A percentile compares a stretch with the other conserved stretches of the same genome.
Conservation (phyloP, 2,113 vertebrate genomes). For the Gobius niger region DNA sequence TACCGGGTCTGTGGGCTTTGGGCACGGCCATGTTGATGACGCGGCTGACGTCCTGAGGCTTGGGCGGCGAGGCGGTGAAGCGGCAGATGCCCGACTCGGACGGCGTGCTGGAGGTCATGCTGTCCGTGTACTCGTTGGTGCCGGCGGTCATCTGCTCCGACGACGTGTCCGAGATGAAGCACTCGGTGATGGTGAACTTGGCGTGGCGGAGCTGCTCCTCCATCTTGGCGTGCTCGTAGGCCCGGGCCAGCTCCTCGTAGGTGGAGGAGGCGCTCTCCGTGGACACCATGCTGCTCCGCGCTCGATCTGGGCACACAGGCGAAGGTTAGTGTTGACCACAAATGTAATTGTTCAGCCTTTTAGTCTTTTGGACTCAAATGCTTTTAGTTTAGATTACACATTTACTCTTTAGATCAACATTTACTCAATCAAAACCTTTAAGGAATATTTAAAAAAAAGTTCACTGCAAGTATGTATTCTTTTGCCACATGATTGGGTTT, state of each 20-base stretch:
- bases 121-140: conserved; percentile 99
- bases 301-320: conserved; percentile 80
- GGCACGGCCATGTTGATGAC: conserved; percentile 97
- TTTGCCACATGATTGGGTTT: too few species aligned
- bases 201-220: conserved; percentile 97
- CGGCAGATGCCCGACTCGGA: conserved; percentile 99
- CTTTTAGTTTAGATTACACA: not conserved
- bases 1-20: conserved; percentile 98
- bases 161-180: conserved; percentile 99
- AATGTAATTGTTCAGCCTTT: too few species aligned
- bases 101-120: conserved; percentile 96
- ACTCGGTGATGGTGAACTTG: conserved; percentile 99
- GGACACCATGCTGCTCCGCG: conserved; percentile 98
- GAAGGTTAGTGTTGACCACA: not conserved
- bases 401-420: too few species aligned
- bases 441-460: too few species aligned
- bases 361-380: not conserved
- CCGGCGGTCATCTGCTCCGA: conserved; percentile 98
- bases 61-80: conserved; percentile 96
- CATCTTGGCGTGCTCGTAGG: conserved; percentile 98
- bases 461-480: too few species aligned
- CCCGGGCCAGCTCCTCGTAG: conserved; percentile 95
- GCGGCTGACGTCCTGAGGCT: conserved; percentile 95
- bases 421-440: too few species aligned
- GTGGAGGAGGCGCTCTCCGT: conserved; percentile 99